Base-by-base conservation (phyloP, 2,797 vertebrate species). In the Capromys pilorides region DNA sequence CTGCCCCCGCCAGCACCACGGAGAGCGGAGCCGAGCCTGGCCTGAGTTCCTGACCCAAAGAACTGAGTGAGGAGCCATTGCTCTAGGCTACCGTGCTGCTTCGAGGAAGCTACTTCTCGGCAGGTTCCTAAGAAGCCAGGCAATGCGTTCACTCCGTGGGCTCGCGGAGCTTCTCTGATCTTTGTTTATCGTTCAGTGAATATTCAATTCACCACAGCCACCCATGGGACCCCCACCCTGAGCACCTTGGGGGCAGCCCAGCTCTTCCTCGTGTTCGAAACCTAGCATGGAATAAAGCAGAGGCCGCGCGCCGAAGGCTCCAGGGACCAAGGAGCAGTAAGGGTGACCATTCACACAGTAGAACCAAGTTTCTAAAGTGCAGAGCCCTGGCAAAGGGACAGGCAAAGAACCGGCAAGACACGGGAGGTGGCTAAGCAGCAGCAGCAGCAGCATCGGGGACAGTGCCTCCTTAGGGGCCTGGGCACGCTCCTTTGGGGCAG, bases 361-460 rank as follows among this genome's bases (percentile, higher is more conserved):
- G 24, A 12, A 57, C 4, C 39, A 14, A 64, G 36, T 12, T 1
- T 26, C 86, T 11, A 89, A 78, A 67, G 19, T 28, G 14, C 31
- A 21, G 6, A 3, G 8, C 2, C 12, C n/a, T 0, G 3, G 10
- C 51, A n/a, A 49, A 82, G 33, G 66, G 45, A 59, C 77, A 18
- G 6, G 28, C 5, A 36, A 79, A 33, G 66, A 51, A 64, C 77
- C 14, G 6, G 28, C 3, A 33, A 36, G 64, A 1, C 31, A 49
- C 26, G 26, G 13, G 2, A 0, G 7, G 3, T 3, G 61, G 57
- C 11, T 2, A 2, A 26, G 33, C 2, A 0, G 7, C 0, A 45
- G 45, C 45, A 45, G 45, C 45, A 45, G 45, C 1, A 64, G 2
- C 2, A 6, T 5, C 4, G 22, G 14, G 59, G 51, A 51, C 0